phyloP scores from a whole-genome alignment of 2,888 invertebrate species.

The Cephus runcator region DNA sequence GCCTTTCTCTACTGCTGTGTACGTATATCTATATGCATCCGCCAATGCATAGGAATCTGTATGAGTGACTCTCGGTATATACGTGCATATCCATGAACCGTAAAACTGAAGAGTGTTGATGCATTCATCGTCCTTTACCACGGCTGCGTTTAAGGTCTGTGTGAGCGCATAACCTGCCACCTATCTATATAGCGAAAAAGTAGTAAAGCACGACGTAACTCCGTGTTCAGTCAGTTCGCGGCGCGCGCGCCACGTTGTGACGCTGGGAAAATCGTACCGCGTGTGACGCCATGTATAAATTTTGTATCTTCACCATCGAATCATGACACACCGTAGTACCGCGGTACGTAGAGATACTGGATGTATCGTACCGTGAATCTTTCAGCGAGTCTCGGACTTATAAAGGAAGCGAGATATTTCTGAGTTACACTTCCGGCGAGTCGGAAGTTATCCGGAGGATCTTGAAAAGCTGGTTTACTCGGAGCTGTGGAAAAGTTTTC shows the following conservation, averaged over 20 bases:
- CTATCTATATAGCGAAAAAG: slow-evolving; percentile 12
- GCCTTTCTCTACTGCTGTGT: slow-evolving; percentile 10
- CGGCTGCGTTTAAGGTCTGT: background rate
- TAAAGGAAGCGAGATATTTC: background rate
- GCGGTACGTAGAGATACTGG: background rate
- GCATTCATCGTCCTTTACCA: background rate
- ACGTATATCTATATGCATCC: background rate
- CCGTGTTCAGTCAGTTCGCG: slow-evolving; percentile 1
- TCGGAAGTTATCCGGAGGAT: background rate
- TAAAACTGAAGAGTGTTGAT: background rate
- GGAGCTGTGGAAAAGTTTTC: background rate
- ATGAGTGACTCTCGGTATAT: background rate
- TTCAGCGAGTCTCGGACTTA: background rate
- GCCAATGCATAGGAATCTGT: background rate
- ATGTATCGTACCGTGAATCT: background rate
- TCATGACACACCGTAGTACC: background rate
- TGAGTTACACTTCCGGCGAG: background rate
- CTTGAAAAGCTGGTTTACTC: background rate
- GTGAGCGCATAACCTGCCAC: background rate
- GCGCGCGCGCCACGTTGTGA: slow-evolving; percentile 1
- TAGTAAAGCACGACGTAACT: slow-evolving; percentile 21
- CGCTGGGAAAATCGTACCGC: slow-evolving; percentile 5
- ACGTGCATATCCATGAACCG: background rate
- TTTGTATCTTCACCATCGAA: background rate
- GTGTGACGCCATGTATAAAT: background rate